Base-by-base conservation (phyloP, 2,888 invertebrate genomes). In the Cephus pulcher region DNA sequence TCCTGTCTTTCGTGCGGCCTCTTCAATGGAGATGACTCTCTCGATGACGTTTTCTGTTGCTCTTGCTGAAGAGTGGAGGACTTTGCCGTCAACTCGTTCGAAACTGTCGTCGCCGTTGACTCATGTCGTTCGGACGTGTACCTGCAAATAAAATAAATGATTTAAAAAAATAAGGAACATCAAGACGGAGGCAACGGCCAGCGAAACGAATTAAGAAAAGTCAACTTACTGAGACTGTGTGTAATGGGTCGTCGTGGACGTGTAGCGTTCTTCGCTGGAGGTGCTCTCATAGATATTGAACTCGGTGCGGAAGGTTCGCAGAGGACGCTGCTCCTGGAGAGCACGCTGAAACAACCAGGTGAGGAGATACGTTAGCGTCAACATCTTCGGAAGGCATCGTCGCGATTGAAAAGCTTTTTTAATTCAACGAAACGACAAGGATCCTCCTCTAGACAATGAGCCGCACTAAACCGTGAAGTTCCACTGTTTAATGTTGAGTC, bases 301-400 rank as follows among this genome's bases (percentile, higher is more conserved):
- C 92, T 97, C 97, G 81, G 96, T 96, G 86, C 96, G 95, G 94
- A 96, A 97, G 80, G 96, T 96, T 86, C 94, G 94, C 85, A 95
- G 94, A 80, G 95, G 95, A 84, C 94, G 94, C 85, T 90, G 91
- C 87, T 91, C 91, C 82, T 90, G 89, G 33, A 90, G 89, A 85
- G 87, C 89, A 80, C 90, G 91, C 91, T 91, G 90, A 81, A 91
- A 91, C 85, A 89, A 83, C 82, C 86, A 84, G 82, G 87, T 88
- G 78, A 88, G 75, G 69, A 89, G 81, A 85, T 89, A 88, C 81
- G 87, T 84, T 84, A 85, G 78, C 76, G 87, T 85, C 75, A 89
- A 76, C 89, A 89, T 89, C 73, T 34, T 76, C 71, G 15, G 23
- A 3, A 23, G 71, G 23, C 56, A 56, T 56, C 23, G 56, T 56